Base-by-base conservation (phyloP, 2,888 invertebrate species). In the Eupeodes luniger region DNA sequence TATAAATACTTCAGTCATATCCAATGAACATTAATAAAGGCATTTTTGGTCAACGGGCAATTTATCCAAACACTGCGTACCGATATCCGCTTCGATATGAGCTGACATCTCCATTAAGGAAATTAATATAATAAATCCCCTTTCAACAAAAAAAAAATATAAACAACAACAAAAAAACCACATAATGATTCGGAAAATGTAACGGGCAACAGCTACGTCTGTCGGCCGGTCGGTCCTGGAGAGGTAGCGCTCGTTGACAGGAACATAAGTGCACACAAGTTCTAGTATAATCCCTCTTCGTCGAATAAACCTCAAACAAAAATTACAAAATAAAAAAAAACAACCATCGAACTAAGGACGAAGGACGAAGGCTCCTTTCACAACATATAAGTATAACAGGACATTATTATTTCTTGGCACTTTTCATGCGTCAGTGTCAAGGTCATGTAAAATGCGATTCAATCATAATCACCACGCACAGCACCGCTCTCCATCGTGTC, bases 1-100 rank as follows among this genome's bases (percentile, higher is more conserved):
- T 64, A 59, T 64, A 85, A 85, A 85, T 81, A 85, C 66, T 61
- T 34, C 66, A 59, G 64, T 80, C 79, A 44, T 14, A 76, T 80
- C 76, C 75, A 76, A 70, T 81, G 64, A 62, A 64, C 81, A 81
- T 75, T 81, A 74, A 69, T 81, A 67, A 78, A 77, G 72, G 78
- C 67, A 77, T 81, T 77, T 66, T 57, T 51, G 76, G 61, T 55
- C 75, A 72, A 53, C 72, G 51, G 57, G 27, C 72, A 70, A 66
- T 81, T 57, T 81, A 49, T 59, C 64, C 47, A 51, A 55, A 40
- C 51, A 44, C 64, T 64, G 40, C n/a, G 12, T 5, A 40, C 57
- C 70, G 44, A 59, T 61, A 14, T 51, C 16, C 66, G 64, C 44
- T 74, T 4, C 34, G 55, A 72, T 64, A 59, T 40, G 57, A 72